Evolutionary conservation across 2,113 vertebrate species (phyloP), one percentile per base, ranked within the genome.

Genomic region (Sinocyclocheilus anophthalmus): DNA sequence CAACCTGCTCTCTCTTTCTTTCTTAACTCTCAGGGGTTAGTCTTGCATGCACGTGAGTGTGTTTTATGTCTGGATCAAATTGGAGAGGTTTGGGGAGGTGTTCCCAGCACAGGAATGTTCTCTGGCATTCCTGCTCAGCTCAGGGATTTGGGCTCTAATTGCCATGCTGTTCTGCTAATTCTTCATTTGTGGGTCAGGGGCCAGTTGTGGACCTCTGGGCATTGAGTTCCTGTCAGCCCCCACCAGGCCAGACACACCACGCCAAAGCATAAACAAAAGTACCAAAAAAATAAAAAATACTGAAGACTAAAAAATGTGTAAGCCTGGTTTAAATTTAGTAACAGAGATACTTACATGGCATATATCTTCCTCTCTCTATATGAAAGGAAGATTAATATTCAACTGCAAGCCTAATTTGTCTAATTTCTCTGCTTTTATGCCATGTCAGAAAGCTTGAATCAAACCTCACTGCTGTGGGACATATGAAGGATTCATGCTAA

Each of bases 131-230:
- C 78, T 81, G 75, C 42, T 50, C n/a, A 69, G 61, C 45, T 45
- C 78, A 91, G 83, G 73, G 88, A 90, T 85, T 69, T 75, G 87
- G 73, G 81, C 83, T 89, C 88, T 90, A 90, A 94, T 91, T 91
- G 89, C 89, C 85, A 88, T 81, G 61, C 65, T 53, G 67, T 90
- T 92, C 83, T 63, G 88, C 86, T 92, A 90, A 93, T 86, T 92
- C 85, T 84, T 88, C 77, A 88, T 93, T 91, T 90, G 85, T 91
- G 88, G 86, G 88, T 91, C 90, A 88, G 82, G 87, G 92, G 88
- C 84, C 91, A 93, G 81, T 83, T 92, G 88, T 88, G 22, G 45
- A 84, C 81, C 86, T 78, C 12, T 12, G 86, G 78, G 86, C 78
- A 45, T 48, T 59, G 7, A 67, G 48, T 50, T 63, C 13, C 61